Conservation (phyloP, 2,797 vertebrate genomes). For the Enteromius viviparus region DNA sequence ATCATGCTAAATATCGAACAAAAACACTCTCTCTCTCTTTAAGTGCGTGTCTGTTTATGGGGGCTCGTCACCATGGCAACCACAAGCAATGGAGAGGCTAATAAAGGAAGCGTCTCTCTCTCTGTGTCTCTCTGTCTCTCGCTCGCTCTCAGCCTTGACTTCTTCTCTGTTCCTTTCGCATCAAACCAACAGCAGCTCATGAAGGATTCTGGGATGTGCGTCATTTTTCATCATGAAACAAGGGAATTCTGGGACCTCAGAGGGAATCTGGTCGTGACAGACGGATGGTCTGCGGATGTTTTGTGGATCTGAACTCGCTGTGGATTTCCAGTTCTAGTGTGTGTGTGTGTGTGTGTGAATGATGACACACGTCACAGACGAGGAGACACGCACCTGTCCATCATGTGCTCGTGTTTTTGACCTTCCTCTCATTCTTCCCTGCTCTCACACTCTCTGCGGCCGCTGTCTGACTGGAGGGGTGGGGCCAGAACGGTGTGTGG, state of each 20-base stretch:
- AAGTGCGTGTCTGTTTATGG: constrained; percentile 12
- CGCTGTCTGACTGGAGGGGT: constrained; percentile 60
- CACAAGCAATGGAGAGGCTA: constrained; percentile 50
- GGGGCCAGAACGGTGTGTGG: constrained; percentile 11
- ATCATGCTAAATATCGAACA: no score
- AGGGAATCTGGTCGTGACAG: not conserved
- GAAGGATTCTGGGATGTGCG: not conserved
- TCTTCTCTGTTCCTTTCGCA: not conserved
- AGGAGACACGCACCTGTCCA: constrained; percentile 60
- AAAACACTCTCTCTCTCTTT: not conserved
- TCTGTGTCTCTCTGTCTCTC: constrained; percentile 36
- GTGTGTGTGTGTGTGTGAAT: constrained; percentile 1
- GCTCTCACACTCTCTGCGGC: constrained; percentile 72
- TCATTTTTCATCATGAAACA: not conserved
- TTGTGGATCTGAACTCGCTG: not conserved
- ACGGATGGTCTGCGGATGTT: not conserved
- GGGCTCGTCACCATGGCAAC: constrained; percentile 53
- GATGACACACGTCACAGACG: constrained; percentile 18
- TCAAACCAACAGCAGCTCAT: not conserved
- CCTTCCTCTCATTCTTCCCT: constrained; percentile 70
- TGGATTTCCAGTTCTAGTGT: not conserved
- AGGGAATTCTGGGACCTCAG: not conserved
- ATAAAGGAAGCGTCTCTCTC: constrained; percentile 20
- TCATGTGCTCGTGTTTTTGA: constrained; percentile 61
- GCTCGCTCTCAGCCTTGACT: not conserved